Conservation (phyloP, 2,888 invertebrate genomes). For the Latrodectus hesperus region DNA sequence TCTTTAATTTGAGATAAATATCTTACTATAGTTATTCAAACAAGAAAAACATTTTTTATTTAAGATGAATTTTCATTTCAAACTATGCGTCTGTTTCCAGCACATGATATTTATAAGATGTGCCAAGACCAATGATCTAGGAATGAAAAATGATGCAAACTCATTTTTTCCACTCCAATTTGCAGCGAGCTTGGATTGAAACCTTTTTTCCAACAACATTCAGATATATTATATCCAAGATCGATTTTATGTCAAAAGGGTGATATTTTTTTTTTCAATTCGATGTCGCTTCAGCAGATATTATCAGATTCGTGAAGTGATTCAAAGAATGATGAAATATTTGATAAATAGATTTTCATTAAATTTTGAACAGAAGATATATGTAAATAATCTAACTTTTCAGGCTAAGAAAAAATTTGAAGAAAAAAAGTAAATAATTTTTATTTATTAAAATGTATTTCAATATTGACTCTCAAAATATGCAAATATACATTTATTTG, state of each 20-base stretch:
- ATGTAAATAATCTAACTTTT: too few species aligned
- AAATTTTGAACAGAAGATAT: too few species aligned
- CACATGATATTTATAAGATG: conserved; percentile 12
- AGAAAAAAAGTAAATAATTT: too few species aligned
- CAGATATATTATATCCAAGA: conserved; percentile 10
- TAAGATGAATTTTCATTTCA: background rate
- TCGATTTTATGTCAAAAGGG: conserved; percentile 43
- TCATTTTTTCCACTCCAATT: conserved; percentile 56
- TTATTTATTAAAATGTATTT: too few species aligned
- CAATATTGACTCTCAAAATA: too few species aligned
- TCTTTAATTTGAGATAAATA: background rate
- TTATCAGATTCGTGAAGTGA: conserved; percentile 32
- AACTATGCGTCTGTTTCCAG: background rate
- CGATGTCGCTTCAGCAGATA: conserved; percentile 17
- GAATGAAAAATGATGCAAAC: conserved; percentile 38
- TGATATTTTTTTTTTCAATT: conserved; percentile 13
- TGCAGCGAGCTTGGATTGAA: conserved; percentile 16
- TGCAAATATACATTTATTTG: too few species aligned
- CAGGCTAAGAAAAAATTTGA: too few species aligned
- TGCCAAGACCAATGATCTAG: conserved; percentile 28
- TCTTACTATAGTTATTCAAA: background rate
- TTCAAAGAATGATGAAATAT: conserved; percentile 15
- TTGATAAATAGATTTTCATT: background rate
- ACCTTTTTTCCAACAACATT: background rate
- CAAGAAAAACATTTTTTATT: background rate